Evolutionary conservation across 37 sponge, comb jelly and placozoan species (phyloP).

Genomic region (Aplysina aerophoba): DNA sequence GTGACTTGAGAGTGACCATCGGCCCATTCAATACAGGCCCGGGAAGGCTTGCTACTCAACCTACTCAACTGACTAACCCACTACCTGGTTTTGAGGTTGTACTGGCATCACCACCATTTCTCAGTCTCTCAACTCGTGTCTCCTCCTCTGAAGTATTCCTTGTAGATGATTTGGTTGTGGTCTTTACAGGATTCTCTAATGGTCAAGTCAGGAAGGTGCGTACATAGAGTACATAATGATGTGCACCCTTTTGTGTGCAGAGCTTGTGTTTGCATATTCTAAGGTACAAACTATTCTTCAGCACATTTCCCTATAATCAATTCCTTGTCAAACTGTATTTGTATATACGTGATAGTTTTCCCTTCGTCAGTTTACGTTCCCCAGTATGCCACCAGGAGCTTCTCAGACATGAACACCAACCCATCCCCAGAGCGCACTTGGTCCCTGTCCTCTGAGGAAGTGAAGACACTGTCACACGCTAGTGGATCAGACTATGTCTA

Average conservation of each 20-base stretch:
- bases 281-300: too few relatives aligned
- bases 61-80: neutral
- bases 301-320: too few relatives aligned
- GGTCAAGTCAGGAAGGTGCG: constrained; percentile 20
- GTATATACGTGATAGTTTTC: too few relatives aligned
- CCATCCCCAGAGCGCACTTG: constrained; percentile 5
- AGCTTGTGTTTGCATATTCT: too few relatives aligned
- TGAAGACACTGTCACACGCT: constrained; percentile 33
- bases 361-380: too few relatives aligned
- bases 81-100: too few relatives aligned
- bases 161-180: neutral
- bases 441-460: constrained; percentile 29
- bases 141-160: constrained; percentile 15
- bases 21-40: neutral
- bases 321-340: too few relatives aligned
- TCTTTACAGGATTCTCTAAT: neutral
- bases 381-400: neutral
- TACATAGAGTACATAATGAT: too few relatives aligned
- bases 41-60: neutral
- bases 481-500: constrained; percentile 53
- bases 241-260: too few relatives aligned
- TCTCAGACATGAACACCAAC: neutral
- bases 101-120: neutral
- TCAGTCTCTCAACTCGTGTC: too few relatives aligned
- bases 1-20: neutral